Conservation (phyloP, 2,797 vertebrate species). For the Acipenser oxyrinchus region DNA sequence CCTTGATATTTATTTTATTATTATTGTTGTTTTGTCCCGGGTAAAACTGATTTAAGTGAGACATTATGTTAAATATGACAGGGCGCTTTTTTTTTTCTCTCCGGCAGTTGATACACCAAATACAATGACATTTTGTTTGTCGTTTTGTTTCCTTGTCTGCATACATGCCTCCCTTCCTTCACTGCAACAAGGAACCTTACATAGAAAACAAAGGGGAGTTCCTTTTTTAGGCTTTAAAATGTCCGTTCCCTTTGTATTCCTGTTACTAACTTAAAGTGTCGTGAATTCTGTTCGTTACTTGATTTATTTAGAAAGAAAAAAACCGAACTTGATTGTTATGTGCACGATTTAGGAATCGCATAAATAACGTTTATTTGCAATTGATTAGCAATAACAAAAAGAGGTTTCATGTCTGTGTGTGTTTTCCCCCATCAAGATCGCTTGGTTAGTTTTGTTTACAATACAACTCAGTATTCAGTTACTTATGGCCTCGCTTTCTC, state of each 20-base stretch:
- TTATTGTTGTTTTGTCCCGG: conserved; percentile 58
- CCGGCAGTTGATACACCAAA: conserved; percentile 57
- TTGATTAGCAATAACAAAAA: too few species aligned
- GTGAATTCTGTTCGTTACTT: conserved; percentile 40
- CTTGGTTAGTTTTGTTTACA: too few species aligned
- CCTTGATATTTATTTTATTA: conserved; percentile 29
- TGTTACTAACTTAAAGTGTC: conserved; percentile 43
- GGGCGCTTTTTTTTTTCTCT: conserved; percentile 45
- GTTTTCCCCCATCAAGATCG: too few species aligned
- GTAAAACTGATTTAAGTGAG: conserved; percentile 57
- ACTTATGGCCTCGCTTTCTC: too few species aligned
- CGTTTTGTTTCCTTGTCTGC: conserved; percentile 72
- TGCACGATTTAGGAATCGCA: too few species aligned
- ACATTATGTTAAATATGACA: conserved; percentile 66
- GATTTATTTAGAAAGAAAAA: conserved; percentile 62
- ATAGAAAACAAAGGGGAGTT: conserved; percentile 64
- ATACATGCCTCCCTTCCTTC: conserved; percentile 74
- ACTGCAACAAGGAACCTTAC: conserved; percentile 37
- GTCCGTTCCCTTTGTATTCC: conserved; percentile 43
- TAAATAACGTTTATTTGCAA: too few species aligned
- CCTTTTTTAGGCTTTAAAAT: conserved; percentile 39
- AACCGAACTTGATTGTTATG: too few species aligned
- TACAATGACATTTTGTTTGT: conserved; percentile 87
- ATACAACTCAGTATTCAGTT: too few species aligned
- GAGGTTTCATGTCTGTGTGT: too few species aligned